Evolutionary conservation across 2,888 invertebrate species (phyloP).

Genomic region (Ophioninae sp.): DNA sequence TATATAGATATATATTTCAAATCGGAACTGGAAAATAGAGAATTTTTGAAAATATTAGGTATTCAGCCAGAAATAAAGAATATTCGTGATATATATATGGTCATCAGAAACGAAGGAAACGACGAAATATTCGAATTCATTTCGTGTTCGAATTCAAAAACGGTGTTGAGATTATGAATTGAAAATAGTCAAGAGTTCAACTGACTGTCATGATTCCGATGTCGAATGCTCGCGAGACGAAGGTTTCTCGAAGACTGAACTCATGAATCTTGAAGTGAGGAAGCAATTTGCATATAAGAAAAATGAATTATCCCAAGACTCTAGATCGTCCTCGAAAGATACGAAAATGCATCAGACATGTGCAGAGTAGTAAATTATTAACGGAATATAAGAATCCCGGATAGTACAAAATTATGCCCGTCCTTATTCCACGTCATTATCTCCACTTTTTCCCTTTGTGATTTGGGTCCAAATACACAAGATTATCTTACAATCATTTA

Average conservation of each 20-base stretch:
- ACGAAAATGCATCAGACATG: slow-evolving; percentile 35
- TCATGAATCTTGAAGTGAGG: not conserved
- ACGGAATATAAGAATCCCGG: not conserved
- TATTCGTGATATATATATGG: too few relatives aligned
- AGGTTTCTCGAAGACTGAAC: slow-evolving; percentile 37
- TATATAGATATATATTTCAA: too few relatives aligned
- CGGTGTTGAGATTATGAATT: not conserved
- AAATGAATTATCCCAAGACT: slow-evolving; percentile 6
- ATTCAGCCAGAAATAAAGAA: too few relatives aligned
- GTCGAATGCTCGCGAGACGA: slow-evolving; percentile 13
- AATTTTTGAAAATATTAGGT: too few relatives aligned
- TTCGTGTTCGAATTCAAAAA: not conserved
- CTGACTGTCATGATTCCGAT: slow-evolving; percentile 23
- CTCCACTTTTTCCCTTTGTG: not conserved
- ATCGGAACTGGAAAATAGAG: too few relatives aligned
- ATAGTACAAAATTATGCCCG: slow-evolving; percentile 6
- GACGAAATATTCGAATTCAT: not conserved
- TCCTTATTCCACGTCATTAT: slow-evolving; percentile 30
- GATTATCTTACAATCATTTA: slow-evolving; percentile 14
- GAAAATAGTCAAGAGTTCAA: not conserved
- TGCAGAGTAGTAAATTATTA: slow-evolving; percentile 26
- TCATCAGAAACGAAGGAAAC: too few relatives aligned
- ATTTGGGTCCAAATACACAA: slow-evolving; percentile 12
- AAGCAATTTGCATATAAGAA: slow-evolving; percentile 31
- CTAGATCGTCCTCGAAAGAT: slow-evolving; percentile 1